Percentiles rank a stretch among this genome's conserved stretches.
phyloP scores from a whole-genome alignment of 2,797 vertebrate species.

The Antrozous pallidus region DNA sequence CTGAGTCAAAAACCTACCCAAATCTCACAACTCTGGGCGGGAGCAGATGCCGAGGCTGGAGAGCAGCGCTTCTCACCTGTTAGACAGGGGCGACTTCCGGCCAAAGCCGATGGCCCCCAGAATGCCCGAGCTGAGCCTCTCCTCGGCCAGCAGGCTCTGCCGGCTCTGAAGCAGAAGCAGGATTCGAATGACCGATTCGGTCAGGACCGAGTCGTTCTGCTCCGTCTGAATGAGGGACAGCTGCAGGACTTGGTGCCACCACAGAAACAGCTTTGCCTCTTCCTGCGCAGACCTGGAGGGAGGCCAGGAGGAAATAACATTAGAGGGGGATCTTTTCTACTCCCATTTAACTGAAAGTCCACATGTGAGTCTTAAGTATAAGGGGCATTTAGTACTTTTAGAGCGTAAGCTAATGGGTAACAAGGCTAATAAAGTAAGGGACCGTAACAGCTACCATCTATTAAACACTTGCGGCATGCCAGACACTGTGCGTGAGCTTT shows the following conservation, averaged over 20 bases:
- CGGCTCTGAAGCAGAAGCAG: constrained; percentile 88
- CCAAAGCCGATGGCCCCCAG: constrained; percentile 95
- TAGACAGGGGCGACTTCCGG: constrained; percentile 93
- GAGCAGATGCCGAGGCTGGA: neutral
- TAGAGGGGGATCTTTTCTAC: neutral
- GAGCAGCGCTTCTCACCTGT: constrained; percentile 81
- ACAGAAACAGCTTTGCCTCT: constrained; percentile 96
- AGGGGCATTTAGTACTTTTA: neutral
- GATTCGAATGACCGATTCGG: constrained; percentile 82
- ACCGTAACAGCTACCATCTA: neutral
- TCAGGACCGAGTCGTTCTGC: constrained; percentile 86
- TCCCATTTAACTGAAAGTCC: neutral
- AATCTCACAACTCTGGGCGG: fast-evolving
- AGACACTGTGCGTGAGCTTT: neutral
- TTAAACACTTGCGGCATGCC: neutral
- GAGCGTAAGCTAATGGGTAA: neutral
- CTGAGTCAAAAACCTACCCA: neutral
- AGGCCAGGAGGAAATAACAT: neutral
- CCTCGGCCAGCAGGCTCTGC: constrained; percentile 91
- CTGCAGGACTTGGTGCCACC: constrained; percentile 96
- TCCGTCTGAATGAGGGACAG: constrained; percentile 90
- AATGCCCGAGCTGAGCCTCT: constrained; percentile 92
- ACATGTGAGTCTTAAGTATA: neutral
- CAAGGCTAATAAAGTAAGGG: neutral
- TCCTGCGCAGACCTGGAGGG: constrained; percentile 86